Conservation (phyloP, 2,888 invertebrate genomes). For the Stegana nigrithorax region DNA sequence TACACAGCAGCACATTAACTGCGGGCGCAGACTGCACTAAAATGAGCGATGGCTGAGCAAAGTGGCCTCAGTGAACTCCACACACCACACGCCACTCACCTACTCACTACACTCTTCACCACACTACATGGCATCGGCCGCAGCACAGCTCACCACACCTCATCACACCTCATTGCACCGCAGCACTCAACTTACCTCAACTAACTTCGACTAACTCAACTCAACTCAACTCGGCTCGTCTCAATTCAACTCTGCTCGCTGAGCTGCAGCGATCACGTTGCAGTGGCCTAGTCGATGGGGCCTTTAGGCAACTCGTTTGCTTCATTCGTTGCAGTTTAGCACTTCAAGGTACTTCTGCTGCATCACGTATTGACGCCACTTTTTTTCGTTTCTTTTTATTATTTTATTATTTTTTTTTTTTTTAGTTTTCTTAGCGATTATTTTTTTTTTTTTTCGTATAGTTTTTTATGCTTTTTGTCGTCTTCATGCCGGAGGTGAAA, state of each 20-base stretch:
- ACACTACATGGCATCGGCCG: slow-evolving; percentile 17
- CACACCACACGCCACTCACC: not conserved
- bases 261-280: not conserved
- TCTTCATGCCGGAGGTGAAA: slow-evolving; percentile 39
- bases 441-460: slow-evolving; percentile 13
- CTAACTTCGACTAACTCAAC: too few species aligned
- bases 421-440: not conserved
- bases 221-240: slow-evolving; percentile 16
- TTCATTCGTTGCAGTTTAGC: too few species aligned
- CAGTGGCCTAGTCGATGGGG: slow-evolving; percentile 6
- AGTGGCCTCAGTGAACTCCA: slow-evolving; percentile 11
- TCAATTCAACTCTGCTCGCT: slow-evolving; percentile 8
- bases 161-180: too few species aligned
- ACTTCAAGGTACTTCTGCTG: not conserved
- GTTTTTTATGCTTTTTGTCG: not conserved
- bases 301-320: too few species aligned
- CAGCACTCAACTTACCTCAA: too few species aligned
- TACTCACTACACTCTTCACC: slow-evolving; percentile 5
- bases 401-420: not conserved
- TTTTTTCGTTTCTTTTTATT: slow-evolving; percentile 9
- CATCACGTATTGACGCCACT: not conserved
- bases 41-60: slow-evolving; percentile 11
- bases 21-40: not conserved
- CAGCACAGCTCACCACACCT: too few species aligned
- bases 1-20: not conserved